Base-by-base conservation (phyloP, 2,888 invertebrate species). In the Leptopilina drosophilae region DNA sequence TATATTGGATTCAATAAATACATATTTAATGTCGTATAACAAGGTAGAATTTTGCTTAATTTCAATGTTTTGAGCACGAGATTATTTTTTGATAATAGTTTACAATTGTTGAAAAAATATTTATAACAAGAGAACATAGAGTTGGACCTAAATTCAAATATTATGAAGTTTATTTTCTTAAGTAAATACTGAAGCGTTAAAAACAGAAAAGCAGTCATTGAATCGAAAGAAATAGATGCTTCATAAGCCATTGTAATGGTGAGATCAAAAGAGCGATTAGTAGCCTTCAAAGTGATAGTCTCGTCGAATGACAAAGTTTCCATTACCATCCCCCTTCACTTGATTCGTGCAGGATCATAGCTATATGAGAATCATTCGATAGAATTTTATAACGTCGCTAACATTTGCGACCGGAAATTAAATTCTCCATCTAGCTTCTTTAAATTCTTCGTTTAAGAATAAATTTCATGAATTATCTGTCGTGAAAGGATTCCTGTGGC, bases 341-440 rank as follows among this genome's bases (percentile, higher is more conserved):
- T 69, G 53, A 6, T 69, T 20, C 49, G 42, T 8, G 42, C 15
- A 20, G 9, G 49, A 69, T 69, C 26, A 26, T 69, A 69, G 20
- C 26, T 20, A 5, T 46, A 26, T 20, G 69, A 49, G 49, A 26
- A 42, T 66, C 42, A 66, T 66, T 66, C 9, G 46, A 33, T 69
- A 69, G 53, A 7, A 49, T 53, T 69, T 69, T 66, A 66, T 66
- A 69, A 26, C 53, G 81, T 80, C 73, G 78, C 67, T 46, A 79
- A 79, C 80, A 82, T 78, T 82, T 82, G 73, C 80, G 79, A 66
- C 84, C 85, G 86, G 87, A 87, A 87, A 87, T 87, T 86, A 86
- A 86, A 87, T 86, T 84, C 86, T 82, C 77, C 79, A 81, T 78
- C 82, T 83, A 82, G 80, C 80, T 79, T 75, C 79, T 83, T 79